These are phyloP conservation scores for Pheosia tremula DNA, from an alignment of 2,888 invertebrate species.

Conservation along the genomic window DNA sequence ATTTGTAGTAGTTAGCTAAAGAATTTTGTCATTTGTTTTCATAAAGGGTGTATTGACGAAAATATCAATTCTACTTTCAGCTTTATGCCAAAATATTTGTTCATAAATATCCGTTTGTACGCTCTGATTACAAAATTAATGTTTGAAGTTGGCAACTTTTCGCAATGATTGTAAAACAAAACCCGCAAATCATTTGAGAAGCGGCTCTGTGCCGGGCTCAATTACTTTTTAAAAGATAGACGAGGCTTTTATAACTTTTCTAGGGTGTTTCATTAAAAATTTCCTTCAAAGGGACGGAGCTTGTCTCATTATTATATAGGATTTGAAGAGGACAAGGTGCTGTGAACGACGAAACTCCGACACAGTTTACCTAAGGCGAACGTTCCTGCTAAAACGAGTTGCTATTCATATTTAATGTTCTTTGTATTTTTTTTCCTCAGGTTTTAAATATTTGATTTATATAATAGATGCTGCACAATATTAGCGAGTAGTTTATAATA, in stretches of 20 bases:
- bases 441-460: conserved; percentile 28
- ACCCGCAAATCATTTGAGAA: conserved; percentile 52
- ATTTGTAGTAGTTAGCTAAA: not conserved
- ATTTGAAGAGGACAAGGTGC: conserved; percentile 64
- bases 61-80: conserved; percentile 23
- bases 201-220: conserved; percentile 54
- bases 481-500: too few species aligned
- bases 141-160: conserved; percentile 42
- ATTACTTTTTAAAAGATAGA: conserved; percentile 69
- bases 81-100: conserved; percentile 34
- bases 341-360: conserved; percentile 52
- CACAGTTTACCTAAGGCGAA: conserved; percentile 54
- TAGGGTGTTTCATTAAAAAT: conserved; percentile 73
- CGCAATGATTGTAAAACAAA: conserved; percentile 46
- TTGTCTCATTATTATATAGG: conserved; percentile 73
- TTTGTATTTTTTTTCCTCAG: conserved; percentile 25
- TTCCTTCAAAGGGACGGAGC: conserved; percentile 64
- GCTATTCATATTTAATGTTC: conserved; percentile 42
- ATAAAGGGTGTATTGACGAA: conserved; percentile 17
- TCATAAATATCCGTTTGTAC: conserved; percentile 13
- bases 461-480: not conserved
- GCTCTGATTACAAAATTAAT: conserved; percentile 42
- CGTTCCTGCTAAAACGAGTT: conserved; percentile 34
- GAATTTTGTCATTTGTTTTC: conserved; percentile 11
- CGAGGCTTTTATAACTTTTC: conserved; percentile 66